Evolutionary conservation across 1,140 invertebrate species (phyloP).

Genomic region (Drosophila tristis): DNA sequence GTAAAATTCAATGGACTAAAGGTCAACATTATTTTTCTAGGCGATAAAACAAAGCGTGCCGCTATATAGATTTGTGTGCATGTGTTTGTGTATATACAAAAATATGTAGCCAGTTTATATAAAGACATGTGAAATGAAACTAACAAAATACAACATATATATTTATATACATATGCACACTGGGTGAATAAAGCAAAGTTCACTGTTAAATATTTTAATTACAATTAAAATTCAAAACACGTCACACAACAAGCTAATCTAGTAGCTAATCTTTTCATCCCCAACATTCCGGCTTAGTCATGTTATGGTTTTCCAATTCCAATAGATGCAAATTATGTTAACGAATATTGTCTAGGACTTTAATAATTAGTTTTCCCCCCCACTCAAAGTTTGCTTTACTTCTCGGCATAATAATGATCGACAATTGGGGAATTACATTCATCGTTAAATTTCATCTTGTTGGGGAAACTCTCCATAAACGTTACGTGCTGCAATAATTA

Average conservation of each 20-base stretch:
- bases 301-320: slow-evolving; percentile 2
- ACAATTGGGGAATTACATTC: slow-evolving; percentile 16
- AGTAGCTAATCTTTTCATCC: slow-evolving; percentile 3
- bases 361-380: not conserved
- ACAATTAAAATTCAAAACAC: slow-evolving; percentile 24
- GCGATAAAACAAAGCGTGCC: slow-evolving; percentile 62
- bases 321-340: slow-evolving; percentile 28
- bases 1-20: slow-evolving; percentile 53
- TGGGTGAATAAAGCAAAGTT: slow-evolving; percentile 20
- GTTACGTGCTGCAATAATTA: not conserved
- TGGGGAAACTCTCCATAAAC: not conserved
- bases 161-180: not conserved
- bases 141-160: slow-evolving; percentile 25
- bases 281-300: slow-evolving; percentile 16
- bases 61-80: slow-evolving; percentile 12
- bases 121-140: slow-evolving; percentile 29
- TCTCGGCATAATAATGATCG: slow-evolving; percentile 1
- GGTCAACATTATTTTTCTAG: slow-evolving; percentile 59
- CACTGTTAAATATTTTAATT: slow-evolving; percentile 17
- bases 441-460: slow-evolving; percentile 2
- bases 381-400: not conserved
- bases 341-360: not conserved
- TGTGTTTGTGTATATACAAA: slow-evolving; percentile 6
- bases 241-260: not conserved
- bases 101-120: slow-evolving; percentile 19